Evolutionary conservation across 2,797 vertebrate species (phyloP).

Genomic region (Parambassis ranga): DNA sequence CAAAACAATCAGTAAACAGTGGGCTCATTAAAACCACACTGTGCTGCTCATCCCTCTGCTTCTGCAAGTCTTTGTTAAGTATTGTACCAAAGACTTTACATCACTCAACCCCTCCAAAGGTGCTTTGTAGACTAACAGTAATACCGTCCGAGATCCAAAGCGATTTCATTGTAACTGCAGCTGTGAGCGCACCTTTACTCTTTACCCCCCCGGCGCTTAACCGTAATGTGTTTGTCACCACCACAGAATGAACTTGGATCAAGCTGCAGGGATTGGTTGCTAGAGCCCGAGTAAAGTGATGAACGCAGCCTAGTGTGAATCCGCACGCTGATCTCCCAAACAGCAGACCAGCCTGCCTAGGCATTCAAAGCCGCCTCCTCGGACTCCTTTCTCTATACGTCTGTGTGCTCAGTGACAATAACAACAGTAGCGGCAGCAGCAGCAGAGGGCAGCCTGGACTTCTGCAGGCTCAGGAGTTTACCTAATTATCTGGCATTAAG

Average conservation of each 20-base stretch:
- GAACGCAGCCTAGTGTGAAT: slow-evolving; percentile 24
- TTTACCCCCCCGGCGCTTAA: slow-evolving; percentile 1
- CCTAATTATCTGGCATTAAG: slow-evolving; percentile 77
- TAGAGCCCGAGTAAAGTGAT: slow-evolving; percentile 22
- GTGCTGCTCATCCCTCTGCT: slow-evolving; percentile 36
- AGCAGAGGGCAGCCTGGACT: slow-evolving; percentile 44
- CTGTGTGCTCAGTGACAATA: slow-evolving; percentile 37
- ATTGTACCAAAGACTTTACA: slow-evolving; percentile 52
- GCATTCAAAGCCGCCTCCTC: slow-evolving; percentile 20
- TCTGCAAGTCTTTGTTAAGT: slow-evolving; percentile 31
- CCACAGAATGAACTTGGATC: slow-evolving; percentile 21
- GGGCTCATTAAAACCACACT: slow-evolving; percentile 62
- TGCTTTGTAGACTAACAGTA: slow-evolving; percentile 54
- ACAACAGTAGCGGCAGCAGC: slow-evolving; percentile 50
- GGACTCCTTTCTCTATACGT: slow-evolving; percentile 33
- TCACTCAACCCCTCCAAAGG: slow-evolving; percentile 46
- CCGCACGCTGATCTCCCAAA: slow-evolving; percentile 31
- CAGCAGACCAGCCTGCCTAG: slow-evolving; percentile 11
- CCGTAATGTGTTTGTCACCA: slow-evolving; percentile 33
- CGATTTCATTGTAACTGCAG: slow-evolving; percentile 38
- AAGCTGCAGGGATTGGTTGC: slow-evolving; percentile 15
- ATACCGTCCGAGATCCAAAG: slow-evolving; percentile 43
- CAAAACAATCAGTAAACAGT: slow-evolving; percentile 53
- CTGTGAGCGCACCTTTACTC: slow-evolving; percentile 34
- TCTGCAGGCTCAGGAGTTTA: slow-evolving; percentile 70